These are phyloP conservation scores for Tachystola acroxantha DNA, from an alignment of 2,888 invertebrate species.

Conservation along the genomic window DNA sequence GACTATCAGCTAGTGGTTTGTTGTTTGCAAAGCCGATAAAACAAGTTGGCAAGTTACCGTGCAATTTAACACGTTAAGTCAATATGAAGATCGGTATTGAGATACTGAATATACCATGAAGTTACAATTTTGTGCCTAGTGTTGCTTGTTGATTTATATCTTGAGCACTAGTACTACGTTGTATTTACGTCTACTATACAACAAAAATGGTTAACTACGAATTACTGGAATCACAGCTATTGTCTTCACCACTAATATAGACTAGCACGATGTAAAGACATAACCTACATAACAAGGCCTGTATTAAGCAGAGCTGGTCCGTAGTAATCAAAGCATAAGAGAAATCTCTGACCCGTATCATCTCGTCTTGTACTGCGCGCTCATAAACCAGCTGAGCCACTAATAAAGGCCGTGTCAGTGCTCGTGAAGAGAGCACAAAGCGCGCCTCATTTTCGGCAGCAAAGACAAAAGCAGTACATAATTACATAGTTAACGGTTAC, in stretches of 20 bases:
- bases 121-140: neutral
- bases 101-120: neutral
- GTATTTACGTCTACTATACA: no score
- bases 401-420: conserved; percentile 45
- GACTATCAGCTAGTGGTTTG: neutral
- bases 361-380: conserved; percentile 14
- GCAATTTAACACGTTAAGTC: conserved; percentile 2
- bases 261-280: neutral
- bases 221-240: no score
- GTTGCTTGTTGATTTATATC: neutral
- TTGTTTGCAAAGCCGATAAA: conserved; percentile 1
- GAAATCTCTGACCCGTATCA: conserved; percentile 37
- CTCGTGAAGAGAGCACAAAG: conserved; percentile 50
- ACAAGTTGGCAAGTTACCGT: conserved; percentile 1
- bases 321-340: conserved; percentile 12
- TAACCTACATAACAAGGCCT: neutral
- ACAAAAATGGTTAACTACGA: no score
- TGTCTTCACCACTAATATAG: no score
- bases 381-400: conserved; percentile 14
- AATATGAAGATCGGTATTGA: conserved; percentile 2
- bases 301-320: neutral
- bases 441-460: conserved; percentile 58
- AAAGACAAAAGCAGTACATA: conserved; percentile 60
- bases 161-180: no score
- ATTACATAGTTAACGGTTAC: conserved; percentile 50